These are phyloP conservation scores for Megaceryle alcyon DNA, from an alignment of 2,797 vertebrate genomes.

Conservation along the genomic window DNA sequence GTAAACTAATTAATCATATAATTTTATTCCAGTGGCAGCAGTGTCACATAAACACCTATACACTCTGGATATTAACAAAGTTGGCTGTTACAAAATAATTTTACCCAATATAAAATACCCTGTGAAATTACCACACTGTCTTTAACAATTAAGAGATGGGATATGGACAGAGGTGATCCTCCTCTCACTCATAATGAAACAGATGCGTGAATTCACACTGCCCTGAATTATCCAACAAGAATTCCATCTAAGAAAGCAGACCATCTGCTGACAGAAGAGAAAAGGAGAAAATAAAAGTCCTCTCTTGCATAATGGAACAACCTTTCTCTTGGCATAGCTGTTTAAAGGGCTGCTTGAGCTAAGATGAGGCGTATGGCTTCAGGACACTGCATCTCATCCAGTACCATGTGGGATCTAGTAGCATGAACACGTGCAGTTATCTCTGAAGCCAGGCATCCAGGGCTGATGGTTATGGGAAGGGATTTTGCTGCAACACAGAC, in stretches of 20 bases:
- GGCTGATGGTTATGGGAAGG: background rate
- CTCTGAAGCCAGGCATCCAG: background rate
- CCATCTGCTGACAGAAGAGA: background rate
- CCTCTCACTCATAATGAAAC: background rate
- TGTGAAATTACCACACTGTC: background rate
- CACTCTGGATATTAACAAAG: background rate
- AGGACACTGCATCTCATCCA: background rate
- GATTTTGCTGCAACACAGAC: background rate
- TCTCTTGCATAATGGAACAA: fast-evolving
- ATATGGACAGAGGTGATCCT: background rate
- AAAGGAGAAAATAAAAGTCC: background rate
- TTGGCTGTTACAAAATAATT: background rate
- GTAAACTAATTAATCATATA: background rate
- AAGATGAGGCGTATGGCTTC: background rate
- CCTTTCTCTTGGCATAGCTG: background rate
- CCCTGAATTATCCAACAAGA: background rate
- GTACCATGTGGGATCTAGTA: background rate
- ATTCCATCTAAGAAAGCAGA: background rate
- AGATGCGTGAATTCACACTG: background rate
- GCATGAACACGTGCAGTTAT: fast-evolving
- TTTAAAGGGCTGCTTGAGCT: background rate
- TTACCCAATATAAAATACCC: background rate
- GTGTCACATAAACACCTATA: background rate
- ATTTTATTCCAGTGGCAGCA: background rate
- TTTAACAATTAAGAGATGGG: background rate